Percentiles rank a stretch among this genome's conserved stretches.
Conservation (phyloP, 2,888 invertebrate genomes). For the Ormyrus pomaceus region DNA sequence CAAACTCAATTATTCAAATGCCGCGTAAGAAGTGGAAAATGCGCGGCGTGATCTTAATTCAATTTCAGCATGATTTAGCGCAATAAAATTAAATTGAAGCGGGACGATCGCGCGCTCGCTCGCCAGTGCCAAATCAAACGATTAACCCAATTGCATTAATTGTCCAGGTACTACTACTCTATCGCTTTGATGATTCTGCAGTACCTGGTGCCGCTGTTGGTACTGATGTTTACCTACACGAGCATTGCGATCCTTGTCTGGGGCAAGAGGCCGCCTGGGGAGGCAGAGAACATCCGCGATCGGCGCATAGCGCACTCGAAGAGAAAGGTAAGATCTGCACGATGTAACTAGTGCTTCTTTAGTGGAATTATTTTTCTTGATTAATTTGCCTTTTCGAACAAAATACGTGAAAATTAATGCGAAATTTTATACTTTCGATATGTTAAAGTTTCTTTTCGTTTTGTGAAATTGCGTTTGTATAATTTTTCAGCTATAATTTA, state of each 20-base stretch:
- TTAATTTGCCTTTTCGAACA: no score
- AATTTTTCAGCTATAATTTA: no score
- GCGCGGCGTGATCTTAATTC: neutral
- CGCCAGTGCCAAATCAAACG: conserved; percentile 1
- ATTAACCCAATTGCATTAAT: conserved; percentile 36
- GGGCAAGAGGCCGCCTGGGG: conserved; percentile 91
- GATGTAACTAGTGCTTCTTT: no score
- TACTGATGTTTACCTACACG: conserved; percentile 90
- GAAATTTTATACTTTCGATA: no score
- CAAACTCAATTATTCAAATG: no score
- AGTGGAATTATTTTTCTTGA: no score
- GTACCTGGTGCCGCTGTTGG: conserved; percentile 88
- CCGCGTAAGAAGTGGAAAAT: no score
- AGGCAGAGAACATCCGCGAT: conserved; percentile 90
- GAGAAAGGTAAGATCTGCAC: conserved; percentile 84
- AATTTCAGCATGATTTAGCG: conserved; percentile 19
- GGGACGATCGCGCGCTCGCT: neutral
- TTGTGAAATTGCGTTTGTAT: no score
- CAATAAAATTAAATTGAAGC: neutral
- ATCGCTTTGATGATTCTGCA: conserved; percentile 88
- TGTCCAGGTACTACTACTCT: conserved; percentile 81
- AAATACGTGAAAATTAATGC: no score
- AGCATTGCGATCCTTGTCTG: conserved; percentile 91
- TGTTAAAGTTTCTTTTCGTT: no score
- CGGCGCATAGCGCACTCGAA: conserved; percentile 90